Conservation (phyloP, 2,888 invertebrate genomes). For the Graphium colonna region DNA sequence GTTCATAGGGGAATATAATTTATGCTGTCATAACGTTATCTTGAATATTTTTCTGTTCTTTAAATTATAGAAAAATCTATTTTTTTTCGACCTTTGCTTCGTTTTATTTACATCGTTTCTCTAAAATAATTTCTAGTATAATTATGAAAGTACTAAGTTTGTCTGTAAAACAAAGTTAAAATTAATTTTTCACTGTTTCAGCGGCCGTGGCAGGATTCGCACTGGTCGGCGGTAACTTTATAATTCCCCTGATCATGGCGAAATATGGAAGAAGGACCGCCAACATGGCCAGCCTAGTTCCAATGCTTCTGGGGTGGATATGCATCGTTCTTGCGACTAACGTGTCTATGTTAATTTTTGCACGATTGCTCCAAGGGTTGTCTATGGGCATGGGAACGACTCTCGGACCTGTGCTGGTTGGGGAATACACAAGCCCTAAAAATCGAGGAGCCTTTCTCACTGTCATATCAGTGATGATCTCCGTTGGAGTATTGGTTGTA, state of each 20-base stretch:
- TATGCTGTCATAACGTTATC: no score
- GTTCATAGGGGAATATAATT: no score
- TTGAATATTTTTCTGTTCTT: no score
- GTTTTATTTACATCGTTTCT: no score
- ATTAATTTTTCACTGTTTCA: slow-evolving; percentile 37
- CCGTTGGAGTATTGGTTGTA: slow-evolving; percentile 74
- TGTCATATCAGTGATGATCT: slow-evolving; percentile 73
- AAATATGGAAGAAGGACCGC: slow-evolving; percentile 74
- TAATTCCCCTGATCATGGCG: slow-evolving; percentile 67
- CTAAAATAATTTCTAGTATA: not conserved
- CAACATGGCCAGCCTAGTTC: slow-evolving; percentile 61
- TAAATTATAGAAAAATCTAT: no score
- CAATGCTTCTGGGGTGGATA: slow-evolving; percentile 72
- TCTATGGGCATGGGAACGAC: slow-evolving; percentile 64
- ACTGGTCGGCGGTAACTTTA: slow-evolving; percentile 50
- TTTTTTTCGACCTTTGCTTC: no score
- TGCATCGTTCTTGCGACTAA: slow-evolving; percentile 50
- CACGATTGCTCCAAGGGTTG: slow-evolving; percentile 46
- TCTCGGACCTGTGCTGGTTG: slow-evolving; percentile 60
- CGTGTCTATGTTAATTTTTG: slow-evolving; percentile 40
- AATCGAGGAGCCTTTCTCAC: slow-evolving; percentile 78
- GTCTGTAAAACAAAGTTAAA: slow-evolving; percentile 3
- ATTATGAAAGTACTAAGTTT: not conserved
- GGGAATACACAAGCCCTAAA: slow-evolving; percentile 71
- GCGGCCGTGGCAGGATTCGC: slow-evolving; percentile 55